Percentiles rank a stretch among this genome's conserved stretches.
phyloP scores from a whole-genome alignment of 1,140 invertebrate species.

The Stenopsyche tienmushanensis region DNA sequence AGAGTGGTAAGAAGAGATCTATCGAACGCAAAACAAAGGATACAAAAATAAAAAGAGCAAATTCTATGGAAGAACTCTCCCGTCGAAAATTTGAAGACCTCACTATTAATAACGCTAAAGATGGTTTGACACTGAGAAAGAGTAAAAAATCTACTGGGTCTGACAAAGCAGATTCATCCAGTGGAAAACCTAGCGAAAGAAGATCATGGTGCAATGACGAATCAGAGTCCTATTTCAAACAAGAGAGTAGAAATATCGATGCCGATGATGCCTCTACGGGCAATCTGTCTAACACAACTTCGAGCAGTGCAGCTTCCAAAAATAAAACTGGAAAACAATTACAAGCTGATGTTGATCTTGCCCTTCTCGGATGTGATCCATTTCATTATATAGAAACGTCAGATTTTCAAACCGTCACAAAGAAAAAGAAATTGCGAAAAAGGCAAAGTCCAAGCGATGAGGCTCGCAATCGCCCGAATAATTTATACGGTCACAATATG shows the following conservation, averaged over 20 bases:
- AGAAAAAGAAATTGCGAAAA: slow-evolving; percentile 70
- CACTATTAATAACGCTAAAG: slow-evolving; percentile 52
- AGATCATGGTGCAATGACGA: slow-evolving; percentile 62
- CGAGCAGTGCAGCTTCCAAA: slow-evolving; percentile 44
- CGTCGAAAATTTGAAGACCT: slow-evolving; percentile 69
- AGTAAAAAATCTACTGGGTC: slow-evolving; percentile 49
- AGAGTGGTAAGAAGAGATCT: slow-evolving; percentile 50
- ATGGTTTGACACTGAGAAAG: slow-evolving; percentile 48
- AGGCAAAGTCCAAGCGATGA: slow-evolving; percentile 52
- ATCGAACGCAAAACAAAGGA: slow-evolving; percentile 51
- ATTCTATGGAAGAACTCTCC: slow-evolving; percentile 71
- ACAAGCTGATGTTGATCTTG: slow-evolving; percentile 22
- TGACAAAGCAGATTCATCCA: slow-evolving; percentile 44
- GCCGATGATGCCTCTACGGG: slow-evolving; percentile 46
- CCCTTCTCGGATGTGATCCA: slow-evolving; percentile 15
- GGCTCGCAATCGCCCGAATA: slow-evolving; percentile 41
- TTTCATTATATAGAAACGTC: slow-evolving; percentile 48
- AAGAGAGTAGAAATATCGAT: slow-evolving; percentile 43
- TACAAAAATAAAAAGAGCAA: slow-evolving; percentile 59
- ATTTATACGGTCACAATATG: slow-evolving; percentile 24
- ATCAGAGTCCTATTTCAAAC: slow-evolving; percentile 54
- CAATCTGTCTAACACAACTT: slow-evolving; percentile 2
- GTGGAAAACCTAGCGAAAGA: slow-evolving; percentile 48
- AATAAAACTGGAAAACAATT: slow-evolving; percentile 43
- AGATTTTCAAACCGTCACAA: slow-evolving; percentile 72